Percentiles rank a stretch among this genome's conserved stretches.
phyloP scores from a whole-genome alignment of 2,797 vertebrate genomes.

The Valencia hispanica region DNA sequence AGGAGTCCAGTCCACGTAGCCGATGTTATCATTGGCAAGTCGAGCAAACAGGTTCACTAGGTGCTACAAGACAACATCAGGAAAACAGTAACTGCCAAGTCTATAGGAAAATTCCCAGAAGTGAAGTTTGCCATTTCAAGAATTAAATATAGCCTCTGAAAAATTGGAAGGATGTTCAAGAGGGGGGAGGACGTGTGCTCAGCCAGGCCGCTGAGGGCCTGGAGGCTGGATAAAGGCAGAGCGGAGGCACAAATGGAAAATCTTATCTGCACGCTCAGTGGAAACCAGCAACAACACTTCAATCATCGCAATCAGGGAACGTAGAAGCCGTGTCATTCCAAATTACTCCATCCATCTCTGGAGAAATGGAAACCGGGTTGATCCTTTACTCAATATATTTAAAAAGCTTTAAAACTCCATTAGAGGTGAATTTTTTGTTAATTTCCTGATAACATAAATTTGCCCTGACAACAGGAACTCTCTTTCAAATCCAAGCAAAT shows the following conservation, averaged over 20 bases:
- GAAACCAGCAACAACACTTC: slow-evolving; percentile 46
- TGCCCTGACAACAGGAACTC: slow-evolving; percentile 3
- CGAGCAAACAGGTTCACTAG: slow-evolving; percentile 96
- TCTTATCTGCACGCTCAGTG: slow-evolving; percentile 41
- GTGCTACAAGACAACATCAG: slow-evolving; percentile 80
- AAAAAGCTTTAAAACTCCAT: slow-evolving; percentile 10
- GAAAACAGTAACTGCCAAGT: slow-evolving; percentile 42
- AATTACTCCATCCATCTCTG: slow-evolving; percentile 26
- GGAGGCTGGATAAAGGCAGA: slow-evolving; percentile 31
- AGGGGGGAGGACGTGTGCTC: slow-evolving; percentile 11
- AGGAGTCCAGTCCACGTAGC: slow-evolving; percentile 95
- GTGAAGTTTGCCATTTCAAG: slow-evolving; percentile 31
- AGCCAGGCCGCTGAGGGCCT: slow-evolving; percentile 40
- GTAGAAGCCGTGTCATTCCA: slow-evolving; percentile 34
- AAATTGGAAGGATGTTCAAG: slow-evolving; percentile 15
- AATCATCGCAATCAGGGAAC: slow-evolving; percentile 42
- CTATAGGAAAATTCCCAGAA: slow-evolving; percentile 43
- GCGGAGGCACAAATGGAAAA: slow-evolving; percentile 54
- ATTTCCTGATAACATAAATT: slow-evolving; percentile 12
- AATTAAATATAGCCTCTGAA: slow-evolving; percentile 37
- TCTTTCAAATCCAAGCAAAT: slow-evolving; percentile 3
- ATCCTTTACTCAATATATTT: slow-evolving; percentile 25
- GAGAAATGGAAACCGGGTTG: slow-evolving; percentile 17
- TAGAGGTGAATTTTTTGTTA: slow-evolving; percentile 20
- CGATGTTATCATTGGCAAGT: slow-evolving; percentile 95